These are phyloP conservation scores for Threskiornis aethiopicus DNA, from an alignment of 2,797 vertebrate species.

Conservation along the genomic window DNA sequence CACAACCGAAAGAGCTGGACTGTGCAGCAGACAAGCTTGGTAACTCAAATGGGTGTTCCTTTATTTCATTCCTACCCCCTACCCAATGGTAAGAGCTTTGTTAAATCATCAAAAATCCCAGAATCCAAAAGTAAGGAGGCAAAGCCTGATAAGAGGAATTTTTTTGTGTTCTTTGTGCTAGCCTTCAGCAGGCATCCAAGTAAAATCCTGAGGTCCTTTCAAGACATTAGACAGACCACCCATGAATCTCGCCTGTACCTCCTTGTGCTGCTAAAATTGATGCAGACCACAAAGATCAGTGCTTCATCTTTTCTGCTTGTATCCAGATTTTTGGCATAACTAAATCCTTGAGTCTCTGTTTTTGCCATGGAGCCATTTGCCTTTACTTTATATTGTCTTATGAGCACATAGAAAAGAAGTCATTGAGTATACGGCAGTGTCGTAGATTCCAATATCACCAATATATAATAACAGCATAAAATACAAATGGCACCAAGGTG, in stretches of 20 bases:
- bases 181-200: not conserved
- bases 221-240: not conserved
- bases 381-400: not conserved
- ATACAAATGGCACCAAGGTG: not conserved
- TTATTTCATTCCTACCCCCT: not conserved
- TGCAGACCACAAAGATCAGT: not conserved
- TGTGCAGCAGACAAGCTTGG: not conserved
- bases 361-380: not conserved
- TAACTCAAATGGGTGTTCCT: not conserved
- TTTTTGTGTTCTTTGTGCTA: not conserved
- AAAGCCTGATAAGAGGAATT: not conserved
- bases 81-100: not conserved
- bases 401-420: not conserved
- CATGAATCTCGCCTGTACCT: not conserved
- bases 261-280: not conserved
- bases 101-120: not conserved
- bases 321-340: not conserved
- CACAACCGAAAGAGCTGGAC: not conserved
- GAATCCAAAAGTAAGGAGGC: not conserved
- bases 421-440: not conserved
- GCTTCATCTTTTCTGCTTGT: not conserved
- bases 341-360: not conserved
- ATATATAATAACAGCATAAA: not conserved
- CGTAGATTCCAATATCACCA: not conserved
- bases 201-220: not conserved